Evolutionary conservation across 2,113 vertebrate species (phyloP), one percentile per base, ranked within the genome.

Genomic region (Gadus chalcogrammus): DNA sequence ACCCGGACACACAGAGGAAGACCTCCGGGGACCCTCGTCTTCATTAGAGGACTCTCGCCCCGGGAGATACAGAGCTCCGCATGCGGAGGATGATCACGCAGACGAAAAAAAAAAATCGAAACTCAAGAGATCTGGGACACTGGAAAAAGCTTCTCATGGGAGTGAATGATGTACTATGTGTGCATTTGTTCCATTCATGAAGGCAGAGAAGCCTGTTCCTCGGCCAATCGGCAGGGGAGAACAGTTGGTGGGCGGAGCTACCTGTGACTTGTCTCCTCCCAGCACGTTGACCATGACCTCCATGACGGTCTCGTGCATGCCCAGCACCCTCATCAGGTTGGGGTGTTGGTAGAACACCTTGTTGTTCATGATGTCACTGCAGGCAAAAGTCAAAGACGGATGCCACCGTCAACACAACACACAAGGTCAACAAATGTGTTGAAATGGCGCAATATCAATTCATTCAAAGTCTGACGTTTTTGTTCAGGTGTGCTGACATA

Each of bases 221-320:
- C 42, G 11, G 42, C 11, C 42, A 48, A 48, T 48, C 42, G 11
- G 42, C 42, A 48, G 42, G 8, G 42, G 9, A 24, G 24, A 24
- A 35, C 61, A 48, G 42, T 13, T 13, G 42, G 42, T 9, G 42
- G 42, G 42, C 8, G 42, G 42, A 13, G 42, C 42, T 78, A 87
- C 97, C 97, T 99, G 97, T 64, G 95, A 98, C 74, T 94, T 96
- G 77, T 96, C 96, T 78, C 96, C 94, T 67, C 97, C 95, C 38
- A 99, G 88, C 1, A 99, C 97, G 24, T 99, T 99, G 75, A 99
- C 97, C 97, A 99, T 99, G 82, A 99, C 96, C 77, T 99, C 96
- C 97, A 99, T 99, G 74, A 99, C 97, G 0, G 97, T 99, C 88
- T 99, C 97, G 16, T 99, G 97, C 97, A 99, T 99, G 63, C 97